Base-by-base conservation (phyloP, 1,140 invertebrate genomes). In the Temnothorax nylanderi region DNA sequence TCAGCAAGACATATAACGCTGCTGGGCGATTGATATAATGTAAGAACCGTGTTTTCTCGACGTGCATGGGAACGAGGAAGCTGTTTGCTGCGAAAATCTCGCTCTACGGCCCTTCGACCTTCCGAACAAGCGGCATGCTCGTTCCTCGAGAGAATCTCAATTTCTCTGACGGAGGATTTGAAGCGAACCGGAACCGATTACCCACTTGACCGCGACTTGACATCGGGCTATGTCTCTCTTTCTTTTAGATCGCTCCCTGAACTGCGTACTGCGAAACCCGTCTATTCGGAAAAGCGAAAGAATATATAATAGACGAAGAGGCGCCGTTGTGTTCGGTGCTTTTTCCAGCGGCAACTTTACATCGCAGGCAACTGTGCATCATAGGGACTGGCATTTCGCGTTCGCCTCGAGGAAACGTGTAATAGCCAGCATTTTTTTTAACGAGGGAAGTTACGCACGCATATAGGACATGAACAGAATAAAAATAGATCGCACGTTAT, bases 401-500 rank as follows among this genome's bases (percentile, higher is more conserved):
- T 41, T 49, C 11, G 54, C 54, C 54, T 37, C 41, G 69, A 58
- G 51, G 21, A 72, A 58, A 37, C 51, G 51, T 1, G 26, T 72
- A 58, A 82, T 58, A 16, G 26, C 18, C 21, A 34, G n/a, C 80
- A 34, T 56, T 74, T 82, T 78, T 80, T 60, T 74, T 60, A 60
- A 74, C 21, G 37, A 21, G 69, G 11, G 2, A 82, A 74, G 18
- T 34, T 82, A 74, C 26, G 69, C 67, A 65, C 67, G 26, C 51
- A 82, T 74, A 74, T 49, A 18, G 54, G 44, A 49, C 54, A 75
- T 26, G 10, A 62, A 37, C n/a, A 16, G 56, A 49, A 74, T 49
- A 84, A 84, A 84, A 84, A 84, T 84, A 49, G 54, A 84, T 84
- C 8, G 51, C 37, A 60, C 80, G 11, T 71, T 72, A 58, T 7